Conservation (phyloP, 2,113 vertebrate species). For the Oxygymnocypris stewartii region DNA sequence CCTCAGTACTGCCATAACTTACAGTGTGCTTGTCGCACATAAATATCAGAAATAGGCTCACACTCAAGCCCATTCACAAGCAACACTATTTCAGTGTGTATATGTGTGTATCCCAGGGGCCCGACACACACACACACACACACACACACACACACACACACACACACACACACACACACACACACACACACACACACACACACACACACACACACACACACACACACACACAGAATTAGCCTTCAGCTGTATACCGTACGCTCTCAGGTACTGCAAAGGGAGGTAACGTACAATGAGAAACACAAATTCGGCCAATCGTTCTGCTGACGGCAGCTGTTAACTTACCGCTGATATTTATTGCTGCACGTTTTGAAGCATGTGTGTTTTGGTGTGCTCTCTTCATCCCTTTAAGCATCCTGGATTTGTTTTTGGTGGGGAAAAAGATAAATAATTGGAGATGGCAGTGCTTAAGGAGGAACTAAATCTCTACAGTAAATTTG, state of each 20-base stretch:
- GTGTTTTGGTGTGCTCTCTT: conserved; percentile 44
- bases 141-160: conserved; percentile 27
- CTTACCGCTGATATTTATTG: conserved; percentile 48
- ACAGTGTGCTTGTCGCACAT: conserved; percentile 61
- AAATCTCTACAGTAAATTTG: conserved; percentile 55
- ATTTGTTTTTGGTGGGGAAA: conserved; percentile 56
- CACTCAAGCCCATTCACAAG: conserved; percentile 63
- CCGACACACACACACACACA: neutral
- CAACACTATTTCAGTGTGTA: conserved; percentile 56
- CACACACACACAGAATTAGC: conserved; percentile 33
- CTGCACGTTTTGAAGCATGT: conserved; percentile 37
- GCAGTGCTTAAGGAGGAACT: conserved; percentile 49
- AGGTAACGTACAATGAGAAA: conserved; percentile 22
- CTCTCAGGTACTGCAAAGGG: conserved; percentile 44
- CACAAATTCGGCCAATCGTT: conserved; percentile 25
- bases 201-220: neutral
- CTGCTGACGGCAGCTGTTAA: conserved; percentile 41
- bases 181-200: neutral
- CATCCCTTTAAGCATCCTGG: conserved; percentile 45
- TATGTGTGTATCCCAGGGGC: conserved; percentile 38
- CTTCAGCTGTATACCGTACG: conserved; percentile 42
- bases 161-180: neutral
- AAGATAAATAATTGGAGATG: conserved; percentile 49
- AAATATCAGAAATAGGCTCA: conserved; percentile 74
- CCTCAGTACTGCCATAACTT: conserved; percentile 68